phyloP scores from a whole-genome alignment of 2,113 vertebrate genomes.

The Sebastes fasciatus region DNA sequence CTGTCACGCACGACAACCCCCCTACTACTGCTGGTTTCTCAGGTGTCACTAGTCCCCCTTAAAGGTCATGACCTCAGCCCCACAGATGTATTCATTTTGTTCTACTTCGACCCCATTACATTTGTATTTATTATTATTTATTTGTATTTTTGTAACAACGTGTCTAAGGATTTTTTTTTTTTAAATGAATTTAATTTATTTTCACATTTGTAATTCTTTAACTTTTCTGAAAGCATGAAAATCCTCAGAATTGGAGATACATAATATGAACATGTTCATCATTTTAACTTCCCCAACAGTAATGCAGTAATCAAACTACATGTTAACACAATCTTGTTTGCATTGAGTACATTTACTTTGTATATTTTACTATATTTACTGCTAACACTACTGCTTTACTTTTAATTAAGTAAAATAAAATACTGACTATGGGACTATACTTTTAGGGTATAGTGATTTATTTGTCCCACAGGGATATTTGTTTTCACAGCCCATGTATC shows the following conservation, averaged over 20 bases:
- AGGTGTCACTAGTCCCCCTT: constrained; percentile 52
- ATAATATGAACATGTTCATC: no score
- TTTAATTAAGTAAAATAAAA: neutral
- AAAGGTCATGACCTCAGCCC: constrained; percentile 38
- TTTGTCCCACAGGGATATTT: neutral
- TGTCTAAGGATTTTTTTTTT: neutral
- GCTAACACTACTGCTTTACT: neutral
- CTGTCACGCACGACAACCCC: neutral
- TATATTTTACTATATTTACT: neutral
- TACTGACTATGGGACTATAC: neutral
- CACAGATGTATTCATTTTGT: neutral
- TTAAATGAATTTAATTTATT: neutral
- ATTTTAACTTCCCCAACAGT: no score
- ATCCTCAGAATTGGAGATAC: neutral
- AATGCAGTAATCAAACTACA: neutral
- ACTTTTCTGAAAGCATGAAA: neutral
- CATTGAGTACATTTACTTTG: neutral
- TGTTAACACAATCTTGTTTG: neutral
- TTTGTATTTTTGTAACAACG: no score
- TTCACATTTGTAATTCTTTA: neutral
- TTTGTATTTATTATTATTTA: no score
- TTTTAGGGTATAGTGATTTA: no score
- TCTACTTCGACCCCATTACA: no score
- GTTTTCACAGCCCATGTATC: neutral
- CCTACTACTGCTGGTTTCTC: constrained; percentile 45